Evolutionary conservation across 1,140 invertebrate species (phyloP), one percentile per base, ranked within the genome.

Genomic region (Olivierus martensii): DNA sequence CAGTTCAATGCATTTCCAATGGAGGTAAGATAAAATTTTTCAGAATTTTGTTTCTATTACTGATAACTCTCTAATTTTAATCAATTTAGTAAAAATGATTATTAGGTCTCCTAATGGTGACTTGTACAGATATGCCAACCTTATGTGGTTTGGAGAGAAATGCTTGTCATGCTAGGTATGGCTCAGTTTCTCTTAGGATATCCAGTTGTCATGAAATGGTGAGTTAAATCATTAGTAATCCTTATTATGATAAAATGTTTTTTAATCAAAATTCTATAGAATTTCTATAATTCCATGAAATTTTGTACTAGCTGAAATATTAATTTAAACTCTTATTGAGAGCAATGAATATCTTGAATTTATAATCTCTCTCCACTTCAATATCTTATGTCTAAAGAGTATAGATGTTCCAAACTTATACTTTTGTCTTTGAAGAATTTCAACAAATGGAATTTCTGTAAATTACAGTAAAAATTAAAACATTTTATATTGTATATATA

Each of bases 91-190:
- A 7, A 28, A 5, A 41, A 28, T 9, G 9, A 9, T 28, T 28
- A 61, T 67, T 68, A 36, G 74, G 75, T 36, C 59, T 81, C 28
- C 69, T 99, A n/a, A 77, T 96, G 56, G 80, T 99, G 0, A 99
- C 96, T 0, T 93, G 91, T 18, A 99, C 96, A 0, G 96, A 99
- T 68, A 92, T 94, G 84, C 94, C 92, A 2, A 82, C 97, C 11
- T 70, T 99, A 43, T 93, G 91, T 60, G 96, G 96, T 1, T 97
- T 95, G 73, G 79, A 81, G 3, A 82, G 88, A 1, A 93, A 98
- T 70, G 88, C 91, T 0, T 98, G 90, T 67, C 87, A 83, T 64
- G 77, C 80, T 0, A 96, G 96, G 74, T 99, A 99, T 70, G 93
- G 93, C 3, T 78, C 91, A 9, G 73, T 96, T 51, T 87, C 93